Evolutionary conservation across 2,797 vertebrate genomes (phyloP), one percentile per base, ranked within the genome.

Genomic region (Artibeus lituratus): DNA sequence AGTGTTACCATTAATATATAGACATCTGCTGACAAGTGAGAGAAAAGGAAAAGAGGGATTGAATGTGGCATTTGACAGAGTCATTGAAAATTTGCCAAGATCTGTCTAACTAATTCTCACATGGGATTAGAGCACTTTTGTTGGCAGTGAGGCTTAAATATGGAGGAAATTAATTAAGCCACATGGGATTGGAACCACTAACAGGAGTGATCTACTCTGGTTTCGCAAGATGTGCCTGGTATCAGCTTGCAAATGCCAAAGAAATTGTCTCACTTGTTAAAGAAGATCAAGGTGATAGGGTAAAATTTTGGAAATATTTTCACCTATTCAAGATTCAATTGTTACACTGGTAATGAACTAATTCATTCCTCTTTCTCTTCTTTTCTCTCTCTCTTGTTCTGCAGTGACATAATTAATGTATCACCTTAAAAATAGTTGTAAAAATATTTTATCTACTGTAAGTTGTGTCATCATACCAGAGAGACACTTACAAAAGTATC

Each of bases 111-210:
- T 78, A 88, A 94, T 49, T 70, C 77, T 76, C 49, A 65, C 90
- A 67, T 72, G 92, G 35, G 93, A 97, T 85, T 92, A 88, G 39
- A 78, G 7, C 16, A 67, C 69, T 88, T 94, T 83, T 94, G 73
- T 47, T 92, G 94, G 78, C 91, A 95, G 91, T 51, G 35, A 94
- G 24, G 90, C 69, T 97, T 94, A 83, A 94, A 84, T 73, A 74
- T 42, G 59, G 78, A 88, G 51, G 18, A 87, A 94, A 67, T 51
- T 90, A 88, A 92, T 69, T 86, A 78, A 84, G 73, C 47, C 83
- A 77, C 90, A 55, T 44, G 67, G 82, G 62, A 91, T 35, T 83
- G 57, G 37, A 80, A 78, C 11, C 39, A 87, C 82, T 81, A 92
- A 81, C 35, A 88, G 55, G 42, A 55, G 67, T 93, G 65, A 95